Evolutionary conservation across 2,797 vertebrate species (phyloP).

Genomic region (Hafferia zeledoni): DNA sequence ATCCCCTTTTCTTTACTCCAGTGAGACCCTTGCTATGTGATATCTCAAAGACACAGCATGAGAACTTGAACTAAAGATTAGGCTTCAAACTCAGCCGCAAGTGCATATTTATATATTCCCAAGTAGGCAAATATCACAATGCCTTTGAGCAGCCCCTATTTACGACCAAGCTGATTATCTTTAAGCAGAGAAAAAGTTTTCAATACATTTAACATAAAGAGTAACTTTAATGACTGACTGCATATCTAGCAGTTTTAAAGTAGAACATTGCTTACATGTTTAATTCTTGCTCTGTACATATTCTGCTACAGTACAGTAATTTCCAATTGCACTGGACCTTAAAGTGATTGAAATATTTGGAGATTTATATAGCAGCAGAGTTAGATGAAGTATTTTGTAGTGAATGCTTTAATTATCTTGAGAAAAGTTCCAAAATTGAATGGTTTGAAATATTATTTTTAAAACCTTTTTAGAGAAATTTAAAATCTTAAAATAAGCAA

Average conservation of each 20-base stretch:
- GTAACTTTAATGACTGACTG: not conserved
- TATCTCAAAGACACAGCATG: not conserved
- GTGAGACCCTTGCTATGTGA: not conserved
- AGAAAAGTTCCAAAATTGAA: conserved; percentile 35
- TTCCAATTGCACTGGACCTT: conserved; percentile 59
- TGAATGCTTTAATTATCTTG: conserved; percentile 53
- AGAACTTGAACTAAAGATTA: not conserved
- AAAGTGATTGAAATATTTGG: conserved; percentile 57
- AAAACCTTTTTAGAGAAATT: not conserved
- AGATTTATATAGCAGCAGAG: conserved; percentile 33
- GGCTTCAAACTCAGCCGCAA: not conserved
- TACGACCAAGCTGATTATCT: not conserved
- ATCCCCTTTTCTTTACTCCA: not conserved
- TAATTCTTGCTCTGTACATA: not conserved
- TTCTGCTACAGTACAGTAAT: conserved; percentile 36
- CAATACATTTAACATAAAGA: not conserved
- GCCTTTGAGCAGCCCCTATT: not conserved
- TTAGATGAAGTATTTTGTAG: conserved; percentile 38
- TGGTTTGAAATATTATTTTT: conserved; percentile 41
- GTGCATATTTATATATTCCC: not conserved
- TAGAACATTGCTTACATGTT: not conserved
- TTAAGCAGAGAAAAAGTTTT: not conserved
- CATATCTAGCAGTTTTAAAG: not conserved
- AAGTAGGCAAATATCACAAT: not conserved
- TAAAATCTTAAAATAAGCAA: not conserved